Base-by-base conservation (phyloP, 64 coral and sea anemone species). In the Montipora efflorescens region DNA sequence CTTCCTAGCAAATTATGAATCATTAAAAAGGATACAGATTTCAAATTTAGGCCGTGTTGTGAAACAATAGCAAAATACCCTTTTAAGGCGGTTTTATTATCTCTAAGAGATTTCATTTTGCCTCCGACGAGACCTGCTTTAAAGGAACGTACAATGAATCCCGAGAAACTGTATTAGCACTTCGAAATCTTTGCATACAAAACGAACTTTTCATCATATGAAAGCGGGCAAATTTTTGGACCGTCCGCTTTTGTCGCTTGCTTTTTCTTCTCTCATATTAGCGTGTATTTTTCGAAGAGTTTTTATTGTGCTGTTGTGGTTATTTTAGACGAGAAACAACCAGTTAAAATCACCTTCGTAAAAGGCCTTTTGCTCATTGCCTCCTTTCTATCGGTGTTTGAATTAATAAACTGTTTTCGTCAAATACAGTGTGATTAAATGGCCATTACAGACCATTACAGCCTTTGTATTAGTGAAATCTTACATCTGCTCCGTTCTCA, bases 401-500 rank as follows among this genome's bases (percentile, higher is more conserved):
- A 93, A 78, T 93, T 88, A 75, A 69, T 85, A 84, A 79, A 59
- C 85, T 82, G 76, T 28, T 20, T 45, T 18, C 36, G 36, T 77
- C 78, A 88, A 93, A 93, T 88, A 88, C 36, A 10, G 53, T 43
- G 83, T 93, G 76, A 93, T 93, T 88, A 93, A 87, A 88, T 87
- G 83, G 74, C 84, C 87, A 93, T 93, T 93, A 93, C 59, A 19
- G n/a, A 19, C 72, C 59, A 88, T 93, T 88, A 79, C 52, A 71
- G 61, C 84, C 67, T 77, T 93, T 93, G 92, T 93, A 70, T 76
- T 59, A 48, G 55, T 48, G 48, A 88, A 93, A 80, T 76, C 70
- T 76, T 71, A 44, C 92, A 93, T 93, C 92, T 93, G 92, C 73
- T 79, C 16, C 1, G 57, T 93, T 93, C 92, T 87, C 92, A 93